Conservation (phyloP, 2,797 vertebrate genomes). For the Alca torda region DNA sequence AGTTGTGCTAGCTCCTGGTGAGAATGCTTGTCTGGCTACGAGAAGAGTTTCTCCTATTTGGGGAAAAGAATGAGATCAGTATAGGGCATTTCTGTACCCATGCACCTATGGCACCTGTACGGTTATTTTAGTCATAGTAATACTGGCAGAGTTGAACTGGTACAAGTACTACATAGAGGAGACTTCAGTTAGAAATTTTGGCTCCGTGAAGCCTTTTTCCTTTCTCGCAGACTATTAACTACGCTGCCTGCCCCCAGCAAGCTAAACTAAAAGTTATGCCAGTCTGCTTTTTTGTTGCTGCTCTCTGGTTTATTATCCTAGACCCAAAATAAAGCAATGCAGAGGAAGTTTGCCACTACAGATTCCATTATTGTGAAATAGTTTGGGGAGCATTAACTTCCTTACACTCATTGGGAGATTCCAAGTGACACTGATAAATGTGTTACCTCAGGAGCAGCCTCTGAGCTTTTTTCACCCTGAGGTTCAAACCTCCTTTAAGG, state of each 20-base stretch:
- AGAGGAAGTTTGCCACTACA: not conserved
- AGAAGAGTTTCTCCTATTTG: not conserved
- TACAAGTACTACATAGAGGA: not conserved
- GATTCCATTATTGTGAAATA: not conserved
- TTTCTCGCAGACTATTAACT: not conserved
- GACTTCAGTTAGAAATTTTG: not conserved
- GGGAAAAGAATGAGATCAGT: not conserved
- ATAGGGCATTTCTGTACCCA: not conserved
- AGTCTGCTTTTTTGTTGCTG: not conserved
- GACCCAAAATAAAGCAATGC: not conserved
- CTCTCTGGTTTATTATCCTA: not conserved
- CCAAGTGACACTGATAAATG: accelerated
- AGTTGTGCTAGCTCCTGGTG: not conserved
- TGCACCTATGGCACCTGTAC: accelerated
- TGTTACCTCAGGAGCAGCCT: not conserved
- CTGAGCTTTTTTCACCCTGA: not conserved
- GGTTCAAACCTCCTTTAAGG: not conserved
- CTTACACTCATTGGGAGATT: not conserved
- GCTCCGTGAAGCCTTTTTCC: not conserved
- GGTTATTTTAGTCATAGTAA: not conserved
- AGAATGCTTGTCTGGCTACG: not conserved
- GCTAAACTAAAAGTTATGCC: not conserved
- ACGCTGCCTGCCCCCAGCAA: not conserved
- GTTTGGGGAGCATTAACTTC: not conserved
- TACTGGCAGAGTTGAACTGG: not conserved